phyloP scores from a whole-genome alignment of 2,113 vertebrate species.

The Corvus cornix region DNA sequence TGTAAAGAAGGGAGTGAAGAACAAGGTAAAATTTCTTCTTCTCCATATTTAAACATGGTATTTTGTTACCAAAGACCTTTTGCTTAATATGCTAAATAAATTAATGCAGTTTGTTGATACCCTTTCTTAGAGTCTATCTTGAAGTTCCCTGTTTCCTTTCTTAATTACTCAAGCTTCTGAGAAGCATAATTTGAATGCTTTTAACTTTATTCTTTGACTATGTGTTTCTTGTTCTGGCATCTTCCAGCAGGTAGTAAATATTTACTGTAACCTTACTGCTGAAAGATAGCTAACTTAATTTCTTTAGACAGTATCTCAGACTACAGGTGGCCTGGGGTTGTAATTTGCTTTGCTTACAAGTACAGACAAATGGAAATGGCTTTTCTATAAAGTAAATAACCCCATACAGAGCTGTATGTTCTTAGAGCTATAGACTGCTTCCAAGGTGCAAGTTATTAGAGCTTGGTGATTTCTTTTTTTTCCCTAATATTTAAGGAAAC shows the following conservation, averaged over 20 bases:
- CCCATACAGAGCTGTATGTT: not conserved
- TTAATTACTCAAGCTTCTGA: not conserved
- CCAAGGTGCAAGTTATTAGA: not conserved
- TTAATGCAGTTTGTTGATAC: not conserved
- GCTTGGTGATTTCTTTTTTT: not conserved
- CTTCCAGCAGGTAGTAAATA: not conserved
- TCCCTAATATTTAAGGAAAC: not conserved
- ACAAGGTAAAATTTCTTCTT: slow-evolving; percentile 82
- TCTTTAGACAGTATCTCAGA: not conserved
- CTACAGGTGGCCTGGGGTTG: not conserved
- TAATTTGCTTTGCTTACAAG: not conserved
- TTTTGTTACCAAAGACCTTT: not conserved
- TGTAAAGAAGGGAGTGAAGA: slow-evolving; percentile 90
- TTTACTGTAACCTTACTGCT: not conserved
- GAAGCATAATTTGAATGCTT: not conserved
- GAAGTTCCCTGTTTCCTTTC: not conserved
- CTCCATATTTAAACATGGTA: not conserved
- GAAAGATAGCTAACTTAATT: not conserved
- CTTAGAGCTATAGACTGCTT: not conserved
- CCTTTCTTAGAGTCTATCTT: not conserved
- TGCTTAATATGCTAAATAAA: not conserved
- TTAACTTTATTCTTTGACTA: not conserved
- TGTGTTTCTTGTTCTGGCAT: not conserved
- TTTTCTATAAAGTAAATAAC: not conserved
- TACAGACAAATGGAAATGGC: not conserved